Evolutionary conservation across 2,888 invertebrate genomes (phyloP), one percentile per base, ranked within the genome.

Genomic region (Lepidonotus clava): DNA sequence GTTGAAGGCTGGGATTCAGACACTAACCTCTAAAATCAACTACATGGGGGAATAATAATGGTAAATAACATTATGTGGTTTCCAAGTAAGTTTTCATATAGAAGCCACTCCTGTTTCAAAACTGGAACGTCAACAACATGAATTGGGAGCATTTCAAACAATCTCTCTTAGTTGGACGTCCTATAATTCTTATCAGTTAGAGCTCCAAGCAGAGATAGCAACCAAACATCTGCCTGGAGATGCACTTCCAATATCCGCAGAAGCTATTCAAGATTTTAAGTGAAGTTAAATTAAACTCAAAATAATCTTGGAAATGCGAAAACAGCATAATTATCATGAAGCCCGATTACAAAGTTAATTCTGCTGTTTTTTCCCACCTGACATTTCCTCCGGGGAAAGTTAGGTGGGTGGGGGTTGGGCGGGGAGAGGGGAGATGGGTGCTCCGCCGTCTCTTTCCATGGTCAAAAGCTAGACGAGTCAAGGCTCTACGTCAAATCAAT

Each of bases 281-380:
- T 14, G 36, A 71, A 38, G 34, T 71, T 38, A 71, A 71, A 71
- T 71, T 71, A 71, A 71, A 71, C 38, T 71, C 71, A 71, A 71
- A 71, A 71, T 71, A 71, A 24, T 71, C 71, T 38, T 71, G 38
- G 71, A 71, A 71, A 71, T 71, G 71, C 71, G 71, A 71, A 66
- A 66, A 66, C 66, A 32, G 66, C 71, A 71, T 71, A 38, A 71
- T 71, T 71, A 71, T 71, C 71, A 71, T 71, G 71, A 71, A 71
- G 71, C 71, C 38, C 18, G 71, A 71, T 71, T 71, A 71, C 71
- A 71, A 71, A 71, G 71, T 71, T 71, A 71, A 71, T 71, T 71
- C 71, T 71, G 18, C 8, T 36, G 71, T 71, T 61, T 61, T 61
- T n/a, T n/a, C n/a, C n/a, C n/a, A 61, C 61, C 61, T 61, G 61